Evolutionary conservation across 2,888 invertebrate species (phyloP), one percentile per base, ranked within the genome.

Genomic region (Nemapogon koenigi): DNA sequence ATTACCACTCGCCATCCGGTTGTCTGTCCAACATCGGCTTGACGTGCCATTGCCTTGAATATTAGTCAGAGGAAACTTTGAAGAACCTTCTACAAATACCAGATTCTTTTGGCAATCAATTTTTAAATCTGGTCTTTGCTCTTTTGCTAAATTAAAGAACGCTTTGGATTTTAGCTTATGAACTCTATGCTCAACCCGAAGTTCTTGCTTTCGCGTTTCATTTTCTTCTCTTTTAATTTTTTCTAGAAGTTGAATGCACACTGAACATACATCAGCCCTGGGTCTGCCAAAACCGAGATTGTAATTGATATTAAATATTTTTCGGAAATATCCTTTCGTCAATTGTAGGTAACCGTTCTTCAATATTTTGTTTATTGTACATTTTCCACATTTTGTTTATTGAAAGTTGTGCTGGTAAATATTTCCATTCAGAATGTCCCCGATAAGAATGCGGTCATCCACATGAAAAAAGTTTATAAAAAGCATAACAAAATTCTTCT

Each of bases 281-380:
- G 49, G 48, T 36, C 41, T 43, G 13, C 49, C 50, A 37, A 51
- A 50, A 33, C 46, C 49, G 41, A 50, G 43, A 41, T 48, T 47
- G 40, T 44, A 48, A 15, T 35, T 30, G 16, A 40, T 49, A 33
- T 48, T 49, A 41, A 49, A 49, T 37, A 46, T 43, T 42, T 26
- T 41, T 42, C 49, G 25, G 39, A 50, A 49, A 41, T 13, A 39
- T 41, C 36, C 38, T 37, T 38, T 32, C 25, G 36, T 40, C 41
- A 35, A 38, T 27, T 35, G 37, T 35, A 31, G 38, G 38, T 30
- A 38, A 41, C 30, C 38, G 35, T 31, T 38, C 35, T 41, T 41
- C 35, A n/a, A 33, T 18, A 18, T 33, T 33, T 18, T 11, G 16
- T 18, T 18, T n/a, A 18, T 33, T n/a, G n/a, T n/a, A n/a, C n/a